Conservation (phyloP, 2,113 vertebrate species). For the Microtus richardsoni region DNA sequence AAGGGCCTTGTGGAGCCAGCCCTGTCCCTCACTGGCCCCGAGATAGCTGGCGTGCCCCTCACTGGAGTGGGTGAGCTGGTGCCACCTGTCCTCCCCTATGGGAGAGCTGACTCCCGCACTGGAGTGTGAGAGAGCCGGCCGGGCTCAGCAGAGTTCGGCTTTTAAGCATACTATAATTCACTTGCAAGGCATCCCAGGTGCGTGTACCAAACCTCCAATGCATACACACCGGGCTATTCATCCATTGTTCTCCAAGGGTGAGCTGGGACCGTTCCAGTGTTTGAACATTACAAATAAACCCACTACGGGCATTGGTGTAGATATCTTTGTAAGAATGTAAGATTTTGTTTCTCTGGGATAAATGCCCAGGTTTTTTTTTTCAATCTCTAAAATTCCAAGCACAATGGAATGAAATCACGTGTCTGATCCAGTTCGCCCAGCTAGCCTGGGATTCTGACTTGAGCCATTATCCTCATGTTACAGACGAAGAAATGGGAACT, state of each 20-base stretch:
- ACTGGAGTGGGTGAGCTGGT: neutral
- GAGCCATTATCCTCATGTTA: neutral
- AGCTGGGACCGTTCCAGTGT: neutral
- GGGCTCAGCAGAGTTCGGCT: neutral
- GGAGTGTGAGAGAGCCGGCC: neutral
- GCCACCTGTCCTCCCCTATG: neutral
- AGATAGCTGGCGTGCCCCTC: too few species aligned
- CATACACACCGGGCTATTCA: neutral
- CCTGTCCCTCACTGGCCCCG: neutral
- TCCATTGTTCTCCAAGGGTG: neutral
- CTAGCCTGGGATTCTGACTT: neutral
- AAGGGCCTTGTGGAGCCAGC: neutral
- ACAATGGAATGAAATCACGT: conserved; percentile 18
- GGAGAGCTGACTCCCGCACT: neutral
- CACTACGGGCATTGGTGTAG: neutral
- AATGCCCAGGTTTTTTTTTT: neutral
- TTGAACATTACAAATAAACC: conserved; percentile 31
- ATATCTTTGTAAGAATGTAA: conserved; percentile 40
- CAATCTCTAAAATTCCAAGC: conserved; percentile 49
- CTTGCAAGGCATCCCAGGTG: neutral
- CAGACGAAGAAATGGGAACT: neutral
- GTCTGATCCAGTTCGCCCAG: neutral
- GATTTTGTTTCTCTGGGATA: conserved; percentile 63
- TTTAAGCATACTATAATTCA: conserved; percentile 24
- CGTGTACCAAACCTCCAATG: neutral